Conservation (phyloP, 2,113 vertebrate genomes). For the Chaetodon auriga region DNA sequence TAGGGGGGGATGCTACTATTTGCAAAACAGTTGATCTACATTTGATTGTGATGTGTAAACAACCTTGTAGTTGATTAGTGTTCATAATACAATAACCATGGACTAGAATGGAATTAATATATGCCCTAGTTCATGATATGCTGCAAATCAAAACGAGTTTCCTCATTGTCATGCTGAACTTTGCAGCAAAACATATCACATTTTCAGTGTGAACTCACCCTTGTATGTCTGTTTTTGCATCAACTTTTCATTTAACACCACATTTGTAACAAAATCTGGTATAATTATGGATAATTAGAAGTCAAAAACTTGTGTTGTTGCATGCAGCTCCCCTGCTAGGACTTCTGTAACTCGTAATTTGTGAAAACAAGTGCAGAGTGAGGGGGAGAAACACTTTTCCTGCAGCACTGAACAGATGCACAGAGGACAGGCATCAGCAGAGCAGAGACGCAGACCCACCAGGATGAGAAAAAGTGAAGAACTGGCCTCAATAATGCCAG, state of each 20-base stretch:
- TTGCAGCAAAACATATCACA: slow-evolving; percentile 1
- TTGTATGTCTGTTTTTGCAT: slow-evolving; percentile 22
- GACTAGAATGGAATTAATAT: slow-evolving; percentile 11
- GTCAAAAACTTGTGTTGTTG: background rate
- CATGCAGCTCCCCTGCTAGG: background rate
- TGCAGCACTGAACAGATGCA: slow-evolving; percentile 60
- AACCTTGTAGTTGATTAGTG: background rate
- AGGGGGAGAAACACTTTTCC: slow-evolving; percentile 16
- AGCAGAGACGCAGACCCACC: slow-evolving; percentile 44
- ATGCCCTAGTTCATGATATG: background rate
- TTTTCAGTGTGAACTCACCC: background rate
- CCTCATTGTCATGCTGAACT: background rate
- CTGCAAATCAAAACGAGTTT: slow-evolving; percentile 3
- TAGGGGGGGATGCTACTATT: slow-evolving; percentile 18
- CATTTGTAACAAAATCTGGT: slow-evolving; percentile 4
- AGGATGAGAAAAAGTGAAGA: slow-evolving; percentile 44
- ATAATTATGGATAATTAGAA: slow-evolving; percentile 4
- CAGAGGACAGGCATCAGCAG: slow-evolving; percentile 49
- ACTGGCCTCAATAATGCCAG: slow-evolving; percentile 31
- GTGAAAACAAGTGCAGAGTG: slow-evolving; percentile 9
- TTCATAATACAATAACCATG: background rate
- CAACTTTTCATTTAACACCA: background rate
- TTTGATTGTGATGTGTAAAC: slow-evolving; percentile 15
- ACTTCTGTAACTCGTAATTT: slow-evolving; percentile 1
- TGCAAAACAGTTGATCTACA: slow-evolving; percentile 28